Evolutionary conservation across 2,888 invertebrate species (phyloP).

Genomic region (Bombylius major): DNA sequence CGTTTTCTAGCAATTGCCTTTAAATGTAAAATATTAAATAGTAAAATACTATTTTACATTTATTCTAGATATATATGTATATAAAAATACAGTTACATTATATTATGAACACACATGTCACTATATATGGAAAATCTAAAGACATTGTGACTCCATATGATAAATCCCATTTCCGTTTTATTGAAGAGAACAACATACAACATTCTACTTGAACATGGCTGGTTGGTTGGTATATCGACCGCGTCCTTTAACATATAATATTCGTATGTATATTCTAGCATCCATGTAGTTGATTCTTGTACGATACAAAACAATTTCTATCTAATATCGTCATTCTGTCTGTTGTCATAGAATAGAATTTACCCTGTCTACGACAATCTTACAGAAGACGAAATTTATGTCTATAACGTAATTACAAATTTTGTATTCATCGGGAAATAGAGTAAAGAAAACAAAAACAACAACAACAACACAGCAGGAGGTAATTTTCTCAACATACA

Average conservation of each 20-base stretch:
- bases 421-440: slow-evolving; percentile 10
- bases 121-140: not conserved
- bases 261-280: not conserved
- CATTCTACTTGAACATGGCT: no score
- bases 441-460: not conserved
- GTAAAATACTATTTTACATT: no score
- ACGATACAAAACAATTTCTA: not conserved
- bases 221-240: no score
- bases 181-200: not conserved
- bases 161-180: not conserved
- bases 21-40: no score
- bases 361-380: not conserved
- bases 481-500: not conserved
- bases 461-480: not conserved
- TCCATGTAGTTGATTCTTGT: not conserved
- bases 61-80: no score
- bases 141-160: not conserved
- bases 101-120: no score
- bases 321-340: no score
- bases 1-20: no score
- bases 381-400: slow-evolving; percentile 6
- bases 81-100: no score
- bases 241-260: not conserved
- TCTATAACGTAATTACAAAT: slow-evolving; percentile 10
- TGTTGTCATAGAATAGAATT: not conserved